These are phyloP conservation scores for Dipus sagitta DNA, from an alignment of 2,797 vertebrate genomes.

Conservation along the genomic window DNA sequence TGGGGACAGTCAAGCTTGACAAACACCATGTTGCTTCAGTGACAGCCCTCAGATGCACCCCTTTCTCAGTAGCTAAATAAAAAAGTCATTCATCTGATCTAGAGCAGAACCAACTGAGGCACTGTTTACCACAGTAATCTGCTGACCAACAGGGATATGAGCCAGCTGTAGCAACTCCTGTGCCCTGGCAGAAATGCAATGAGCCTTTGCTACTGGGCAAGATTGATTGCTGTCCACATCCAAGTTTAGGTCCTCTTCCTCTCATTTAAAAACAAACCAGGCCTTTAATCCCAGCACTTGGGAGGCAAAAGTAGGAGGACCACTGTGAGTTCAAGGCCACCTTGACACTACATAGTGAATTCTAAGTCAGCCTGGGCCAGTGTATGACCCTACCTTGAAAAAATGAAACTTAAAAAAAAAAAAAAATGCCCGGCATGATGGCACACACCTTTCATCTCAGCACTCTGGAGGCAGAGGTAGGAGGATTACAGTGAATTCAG, in stretches of 20 bases:
- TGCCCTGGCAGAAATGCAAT: constrained; percentile 18
- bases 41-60: constrained; percentile 2
- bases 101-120: constrained; percentile 62
- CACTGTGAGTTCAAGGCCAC: no score
- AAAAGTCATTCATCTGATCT: constrained; percentile 74
- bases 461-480: no score
- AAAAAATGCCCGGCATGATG: no score
- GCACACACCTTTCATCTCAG: no score
- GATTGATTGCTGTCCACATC: neutral
- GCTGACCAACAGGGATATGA: constrained; percentile 57
- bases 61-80: constrained; percentile 60
- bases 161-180: constrained; percentile 65
- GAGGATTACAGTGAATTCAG: no score
- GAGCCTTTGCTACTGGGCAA: neutral
- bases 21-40: constrained; percentile 53
- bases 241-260: neutral
- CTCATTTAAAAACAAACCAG: constrained; percentile 24
- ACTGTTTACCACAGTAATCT: constrained; percentile 65
- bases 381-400: no score
- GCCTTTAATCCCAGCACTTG: no score
- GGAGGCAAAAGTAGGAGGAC: no score
- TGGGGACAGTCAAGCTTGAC: constrained; percentile 44
- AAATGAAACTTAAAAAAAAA: no score
- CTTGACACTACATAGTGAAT: no score
- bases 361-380: no score